Evolutionary conservation across 2,888 invertebrate genomes (phyloP).

Genomic region (Parapristionchus giblindavisi): DNA sequence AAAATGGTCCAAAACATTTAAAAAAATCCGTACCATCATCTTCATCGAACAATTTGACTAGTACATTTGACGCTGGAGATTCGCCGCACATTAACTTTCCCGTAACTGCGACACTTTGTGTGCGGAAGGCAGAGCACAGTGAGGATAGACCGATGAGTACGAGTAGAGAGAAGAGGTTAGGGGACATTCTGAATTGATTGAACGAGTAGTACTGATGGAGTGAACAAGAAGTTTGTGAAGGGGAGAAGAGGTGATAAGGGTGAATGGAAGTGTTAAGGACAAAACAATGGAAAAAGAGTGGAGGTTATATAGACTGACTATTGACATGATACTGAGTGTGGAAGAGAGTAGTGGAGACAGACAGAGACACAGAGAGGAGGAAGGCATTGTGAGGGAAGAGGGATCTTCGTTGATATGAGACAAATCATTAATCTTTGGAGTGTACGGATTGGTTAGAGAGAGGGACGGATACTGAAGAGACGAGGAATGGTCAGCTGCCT

Average conservation of each 20-base stretch:
- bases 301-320: background rate
- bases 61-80: slow-evolving; percentile 56
- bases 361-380: slow-evolving; percentile 17
- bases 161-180: slow-evolving; percentile 20
- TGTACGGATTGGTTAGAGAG: background rate
- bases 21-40: slow-evolving; percentile 56
- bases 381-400: background rate
- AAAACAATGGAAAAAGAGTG: background rate
- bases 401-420: background rate
- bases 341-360: background rate
- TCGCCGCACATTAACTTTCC: slow-evolving; percentile 62
- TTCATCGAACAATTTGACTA: slow-evolving; percentile 63
- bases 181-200: background rate
- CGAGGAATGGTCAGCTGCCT: background rate
- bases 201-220: background rate
- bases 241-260: background rate
- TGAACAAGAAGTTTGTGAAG: background rate
- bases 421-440: background rate
- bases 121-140: slow-evolving; percentile 46
- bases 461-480: background rate
- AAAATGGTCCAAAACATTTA: background rate
- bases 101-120: slow-evolving; percentile 58
- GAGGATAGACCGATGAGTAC: slow-evolving; percentile 12
- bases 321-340: slow-evolving; percentile 1
- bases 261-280: background rate